These are phyloP conservation scores for Oryctes rhinoceros DNA, from an alignment of 1,140 invertebrate genomes.

Conservation along the genomic window DNA sequence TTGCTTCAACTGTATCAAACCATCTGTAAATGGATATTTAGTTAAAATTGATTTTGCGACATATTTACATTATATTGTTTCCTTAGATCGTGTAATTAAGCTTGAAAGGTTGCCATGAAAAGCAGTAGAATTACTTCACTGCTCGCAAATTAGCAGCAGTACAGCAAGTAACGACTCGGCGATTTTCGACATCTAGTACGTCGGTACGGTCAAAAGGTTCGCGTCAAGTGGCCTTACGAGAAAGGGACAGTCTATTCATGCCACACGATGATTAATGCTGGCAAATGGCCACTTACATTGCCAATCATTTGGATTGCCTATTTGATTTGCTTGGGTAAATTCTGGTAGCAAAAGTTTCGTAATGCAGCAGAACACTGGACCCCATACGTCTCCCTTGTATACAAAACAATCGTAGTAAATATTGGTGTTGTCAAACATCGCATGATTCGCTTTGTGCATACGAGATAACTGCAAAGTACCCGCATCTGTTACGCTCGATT, in stretches of 20 bases:
- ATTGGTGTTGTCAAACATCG: conserved; percentile 25
- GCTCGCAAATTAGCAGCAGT: conserved; percentile 23
- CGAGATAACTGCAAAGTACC: not conserved
- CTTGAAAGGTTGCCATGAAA: not conserved
- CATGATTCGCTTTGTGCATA: conserved; percentile 26
- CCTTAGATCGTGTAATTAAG: no score
- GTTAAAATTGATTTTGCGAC: no score
- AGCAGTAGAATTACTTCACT: conserved; percentile 11
- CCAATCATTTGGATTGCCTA: conserved; percentile 50
- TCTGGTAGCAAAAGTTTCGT: conserved; percentile 29
- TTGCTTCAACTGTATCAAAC: no score
- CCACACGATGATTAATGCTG: conserved; percentile 48
- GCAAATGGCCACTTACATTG: conserved; percentile 47
- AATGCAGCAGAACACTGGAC: not conserved
- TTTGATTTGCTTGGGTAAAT: conserved; percentile 48
- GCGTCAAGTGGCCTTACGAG: conserved; percentile 51
- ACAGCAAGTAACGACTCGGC: conserved; percentile 44
- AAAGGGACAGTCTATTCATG: conserved; percentile 48
- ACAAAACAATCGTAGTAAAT: conserved; percentile 24
- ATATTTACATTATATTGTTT: no score
- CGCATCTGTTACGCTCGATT: conserved; percentile 27
- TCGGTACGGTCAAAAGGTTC: conserved; percentile 50
- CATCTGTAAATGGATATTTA: no score
- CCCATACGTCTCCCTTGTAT: conserved; percentile 22
- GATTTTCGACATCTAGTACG: conserved; percentile 46